Evolutionary conservation across 2,113 vertebrate species (phyloP), one percentile per base, ranked within the genome.

Genomic region (Barbus barbus): DNA sequence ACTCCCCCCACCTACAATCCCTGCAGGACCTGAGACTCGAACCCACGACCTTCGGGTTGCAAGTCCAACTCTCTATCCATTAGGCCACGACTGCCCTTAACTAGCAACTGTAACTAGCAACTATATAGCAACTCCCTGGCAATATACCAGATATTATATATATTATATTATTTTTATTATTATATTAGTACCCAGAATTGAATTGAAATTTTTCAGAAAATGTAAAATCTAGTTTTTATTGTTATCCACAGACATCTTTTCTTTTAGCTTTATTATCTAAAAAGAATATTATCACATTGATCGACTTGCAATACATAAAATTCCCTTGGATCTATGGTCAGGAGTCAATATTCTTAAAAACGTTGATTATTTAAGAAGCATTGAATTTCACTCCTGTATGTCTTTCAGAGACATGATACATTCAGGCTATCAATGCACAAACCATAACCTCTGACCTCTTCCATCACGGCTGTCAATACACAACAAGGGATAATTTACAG

Each of bases 401-500:
- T 79, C n/a, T 79, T 61, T 63, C 14, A 65, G 78, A 46, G 24
- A 31, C 41, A 11, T 22, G 28, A 51, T 46, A 16, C 13, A 44
- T 74, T 74, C n/a, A 48, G 12, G 38, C 12, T 44, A 53, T 20
- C 51, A 53, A 56, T 56, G 53, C 9, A 53, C 38, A 81, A 22
- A 51, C 53, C 7, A 41, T 72, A 31, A 22, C 63, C 65, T 71
- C 28, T 82, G 58, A 81, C 41, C 73, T n/a, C 20, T 13, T 85
- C 84, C 82, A 82, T 86, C 77, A 60, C 84, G 76, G 72, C 90
- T 90, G 88, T 84, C 89, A 80, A 85, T 87, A 81, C 87, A 89
- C 87, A 60, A 73, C 78, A 60, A 81, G 86, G 86, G 85, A 87
- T 90, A 90, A 91, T 91, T 93, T 89, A 92, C 89, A 84, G 85